Base-by-base conservation (phyloP, 2,797 vertebrate species). In the Pterois miles region DNA sequence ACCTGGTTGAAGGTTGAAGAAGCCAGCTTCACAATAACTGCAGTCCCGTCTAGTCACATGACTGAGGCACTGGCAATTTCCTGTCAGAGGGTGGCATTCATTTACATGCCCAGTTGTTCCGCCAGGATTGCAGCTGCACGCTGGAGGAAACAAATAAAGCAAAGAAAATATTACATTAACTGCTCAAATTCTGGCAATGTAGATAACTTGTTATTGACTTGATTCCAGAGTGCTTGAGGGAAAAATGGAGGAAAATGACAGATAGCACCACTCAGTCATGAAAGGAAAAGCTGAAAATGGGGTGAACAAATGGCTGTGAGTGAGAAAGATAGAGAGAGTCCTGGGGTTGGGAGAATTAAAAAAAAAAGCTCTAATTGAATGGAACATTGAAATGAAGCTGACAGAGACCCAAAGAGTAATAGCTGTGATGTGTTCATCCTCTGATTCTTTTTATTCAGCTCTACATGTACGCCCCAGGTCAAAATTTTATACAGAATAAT, bases 11-110 rank as follows among this genome's bases (percentile, higher is more conserved):
- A 99, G 94, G 81, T 94, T 88, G 0, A 97, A 97, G 91, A 96
- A 98, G 63, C 97, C 96, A 0, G 92, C 93, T 76, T 95, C 90
- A 62, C 98, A 99, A 20, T 8, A 90, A 63, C 94, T 65, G 0
- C 98, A 99, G 60, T 96, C 92, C 57, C 95, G 94, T n/a, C 96
- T 95, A 0, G 76, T 95, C 84, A 98, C 97, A 0, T 96, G 96
- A 9, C 88, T 88, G 60, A 97, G 95, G 88, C 98, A 99, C 46
- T 8, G 23, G 65, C 98, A 99, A 56, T 93, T 93, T 74, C 98
- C 98, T 0, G 95, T 96, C 67, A 38, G 4, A 0, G 94, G 90
- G 82, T 98, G 86, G 0, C 98, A 99, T 84, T 95, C 88, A 3
- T 86, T 88, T n/a, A 67, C 67, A 5, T 81, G 85, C 0, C 75